Evolutionary conservation across 1,140 invertebrate species (phyloP).

Genomic region (Xylocopa sonorina): DNA sequence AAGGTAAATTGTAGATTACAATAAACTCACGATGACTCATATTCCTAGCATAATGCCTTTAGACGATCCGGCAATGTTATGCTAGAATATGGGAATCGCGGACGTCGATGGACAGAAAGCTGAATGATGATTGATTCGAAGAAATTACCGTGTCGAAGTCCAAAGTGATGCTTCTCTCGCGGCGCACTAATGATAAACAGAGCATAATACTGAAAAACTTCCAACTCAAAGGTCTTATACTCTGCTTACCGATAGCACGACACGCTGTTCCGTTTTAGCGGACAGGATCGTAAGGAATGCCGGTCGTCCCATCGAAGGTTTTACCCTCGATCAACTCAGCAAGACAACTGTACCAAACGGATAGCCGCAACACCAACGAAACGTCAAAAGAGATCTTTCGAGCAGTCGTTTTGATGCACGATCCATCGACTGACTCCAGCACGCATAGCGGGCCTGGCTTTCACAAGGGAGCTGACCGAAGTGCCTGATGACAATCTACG

Average conservation of each 20-base stretch:
- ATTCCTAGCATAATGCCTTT: slow-evolving; percentile 72
- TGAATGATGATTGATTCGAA: background rate
- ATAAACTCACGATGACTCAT: slow-evolving; percentile 60
- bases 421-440: slow-evolving; percentile 30
- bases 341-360: too few species aligned
- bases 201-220: slow-evolving; percentile 74
- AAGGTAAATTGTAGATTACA: background rate
- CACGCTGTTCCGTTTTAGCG: slow-evolving; percentile 1
- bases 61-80: slow-evolving; percentile 61
- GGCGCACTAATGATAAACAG: slow-evolving; percentile 68
- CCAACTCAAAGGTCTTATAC: slow-evolving; percentile 70
- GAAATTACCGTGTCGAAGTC: background rate
- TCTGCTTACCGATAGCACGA: slow-evolving; percentile 74
- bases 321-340: too few species aligned
- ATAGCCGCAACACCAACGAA: background rate
- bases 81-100: slow-evolving; percentile 68
- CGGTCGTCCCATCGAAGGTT: too few species aligned
- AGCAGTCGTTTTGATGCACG: slow-evolving; percentile 19
- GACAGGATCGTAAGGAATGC: background rate
- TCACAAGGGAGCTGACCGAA: slow-evolving; percentile 44
- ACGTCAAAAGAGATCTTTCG: slow-evolving; percentile 19
- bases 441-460: slow-evolving; percentile 34
- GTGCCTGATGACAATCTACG: slow-evolving; percentile 61
- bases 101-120: background rate
- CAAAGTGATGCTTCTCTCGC: slow-evolving; percentile 52